Percentiles rank a stretch among this genome's conserved stretches.
Conservation (phyloP, 2,888 invertebrate genomes). For the Hirtodrosophila histrioides region DNA sequence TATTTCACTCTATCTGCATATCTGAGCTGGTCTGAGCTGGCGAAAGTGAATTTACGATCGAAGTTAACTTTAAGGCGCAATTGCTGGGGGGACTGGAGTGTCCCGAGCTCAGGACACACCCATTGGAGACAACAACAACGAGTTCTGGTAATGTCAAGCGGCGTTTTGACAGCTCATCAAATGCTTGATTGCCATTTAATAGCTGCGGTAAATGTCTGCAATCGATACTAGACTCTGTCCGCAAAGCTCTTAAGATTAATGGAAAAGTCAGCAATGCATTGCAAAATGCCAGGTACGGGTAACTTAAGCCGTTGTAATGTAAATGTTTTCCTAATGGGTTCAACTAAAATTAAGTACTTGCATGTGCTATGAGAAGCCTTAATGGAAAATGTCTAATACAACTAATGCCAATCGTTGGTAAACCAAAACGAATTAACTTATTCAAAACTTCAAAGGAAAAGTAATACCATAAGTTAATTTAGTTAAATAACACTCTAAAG, state of each 20-base stretch:
- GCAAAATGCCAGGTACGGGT: constrained; percentile 42
- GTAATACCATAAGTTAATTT: too few species aligned
- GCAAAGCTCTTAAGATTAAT: constrained; percentile 51
- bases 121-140: background rate
- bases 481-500: too few species aligned
- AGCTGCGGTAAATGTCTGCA: constrained; percentile 52
- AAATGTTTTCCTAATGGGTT: constrained; percentile 3
- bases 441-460: too few species aligned
- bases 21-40: constrained; percentile 10
- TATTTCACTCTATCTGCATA: constrained; percentile 53
- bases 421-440: too few species aligned
- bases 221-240: constrained; percentile 60
- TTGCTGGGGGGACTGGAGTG: constrained; percentile 20
- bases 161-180: constrained; percentile 73
- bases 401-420: background rate
- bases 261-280: constrained; percentile 33
- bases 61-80: constrained; percentile 37
- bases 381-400: constrained; percentile 7
- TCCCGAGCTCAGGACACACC: constrained; percentile 15
- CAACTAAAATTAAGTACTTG: background rate
- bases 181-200: constrained; percentile 71
- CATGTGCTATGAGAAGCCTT: background rate
- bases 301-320: background rate
- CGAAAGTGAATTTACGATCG: constrained; percentile 56
- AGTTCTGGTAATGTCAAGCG: constrained; percentile 50